These are phyloP conservation scores for Molossus molossus DNA, from an alignment of 2,797 vertebrate genomes.

Conservation along the genomic window DNA sequence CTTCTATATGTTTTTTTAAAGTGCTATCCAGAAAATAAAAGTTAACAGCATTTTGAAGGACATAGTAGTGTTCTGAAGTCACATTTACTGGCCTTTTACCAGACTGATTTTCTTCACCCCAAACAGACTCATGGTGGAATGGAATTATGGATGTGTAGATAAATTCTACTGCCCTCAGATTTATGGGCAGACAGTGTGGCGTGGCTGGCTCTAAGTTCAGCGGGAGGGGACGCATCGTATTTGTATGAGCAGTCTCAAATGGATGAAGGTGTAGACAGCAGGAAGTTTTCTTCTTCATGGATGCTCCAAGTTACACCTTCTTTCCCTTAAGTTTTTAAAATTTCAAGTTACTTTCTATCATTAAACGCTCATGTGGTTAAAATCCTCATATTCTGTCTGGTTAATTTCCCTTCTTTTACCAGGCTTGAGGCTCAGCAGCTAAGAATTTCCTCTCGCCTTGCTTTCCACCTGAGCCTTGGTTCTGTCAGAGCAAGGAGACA, in stretches of 20 bases:
- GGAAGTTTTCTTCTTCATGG: neutral
- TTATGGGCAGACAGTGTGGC: neutral
- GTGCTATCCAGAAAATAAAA: neutral
- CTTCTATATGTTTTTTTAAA: slow-evolving; percentile 33
- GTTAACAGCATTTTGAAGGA: neutral
- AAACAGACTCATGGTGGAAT: neutral
- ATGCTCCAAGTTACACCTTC: neutral
- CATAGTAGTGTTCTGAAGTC: neutral
- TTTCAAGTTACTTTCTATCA: neutral
- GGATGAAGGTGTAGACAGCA: neutral
- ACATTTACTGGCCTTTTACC: neutral
- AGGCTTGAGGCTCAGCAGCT: neutral
- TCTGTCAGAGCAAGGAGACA: neutral
- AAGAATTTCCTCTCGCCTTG: neutral
- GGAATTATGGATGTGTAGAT: neutral
- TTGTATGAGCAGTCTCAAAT: neutral
- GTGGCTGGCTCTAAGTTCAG: neutral
- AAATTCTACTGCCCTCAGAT: slow-evolving; percentile 29
- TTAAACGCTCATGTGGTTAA: neutral
- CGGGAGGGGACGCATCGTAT: neutral
- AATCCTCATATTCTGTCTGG: neutral
- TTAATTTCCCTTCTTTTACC: neutral
- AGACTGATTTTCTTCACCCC: neutral
- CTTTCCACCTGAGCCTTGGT: neutral
- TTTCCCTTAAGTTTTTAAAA: neutral